These are phyloP conservation scores for Mormyrus hasselquistii DNA, from an alignment of 2,797 vertebrate species.

Conservation along the genomic window DNA sequence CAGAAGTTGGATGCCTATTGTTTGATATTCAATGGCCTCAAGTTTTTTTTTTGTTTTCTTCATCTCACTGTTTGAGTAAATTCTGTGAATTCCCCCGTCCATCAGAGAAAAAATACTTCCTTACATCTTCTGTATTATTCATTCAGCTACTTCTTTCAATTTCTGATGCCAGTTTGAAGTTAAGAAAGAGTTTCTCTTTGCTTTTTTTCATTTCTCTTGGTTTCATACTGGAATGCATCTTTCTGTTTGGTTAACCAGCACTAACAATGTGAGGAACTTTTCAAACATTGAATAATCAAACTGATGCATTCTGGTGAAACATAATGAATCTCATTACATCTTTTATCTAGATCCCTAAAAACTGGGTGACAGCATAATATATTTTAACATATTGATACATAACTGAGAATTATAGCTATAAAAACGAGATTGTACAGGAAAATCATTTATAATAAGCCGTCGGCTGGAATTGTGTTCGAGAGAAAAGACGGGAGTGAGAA, in stretches of 20 bases:
- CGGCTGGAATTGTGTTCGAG: not conserved
- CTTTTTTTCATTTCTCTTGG: not conserved
- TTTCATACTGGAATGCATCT: not conserved
- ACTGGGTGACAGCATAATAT: not conserved
- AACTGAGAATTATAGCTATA: not conserved
- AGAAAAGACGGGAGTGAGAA: not conserved
- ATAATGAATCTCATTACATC: not conserved
- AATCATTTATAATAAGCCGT: not conserved
- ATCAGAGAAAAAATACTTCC: conserved; percentile 23
- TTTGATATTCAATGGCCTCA: not conserved
- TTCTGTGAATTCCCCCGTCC: conserved; percentile 41
- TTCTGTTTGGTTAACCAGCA: not conserved
- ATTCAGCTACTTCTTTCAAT: conserved; percentile 20
- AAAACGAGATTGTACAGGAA: not conserved
- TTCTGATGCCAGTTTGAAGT: conserved; percentile 13
- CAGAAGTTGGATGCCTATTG: not conserved
- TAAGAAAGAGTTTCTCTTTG: conserved; percentile 11
- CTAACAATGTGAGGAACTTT: not conserved
- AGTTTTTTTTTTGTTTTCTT: not conserved
- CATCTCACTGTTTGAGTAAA: conserved; percentile 13
- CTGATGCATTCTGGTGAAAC: not conserved
- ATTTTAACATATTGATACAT: not conserved
- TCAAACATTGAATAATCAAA: not conserved
- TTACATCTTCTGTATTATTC: conserved; percentile 17
- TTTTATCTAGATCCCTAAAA: not conserved